phyloP scores from a whole-genome alignment of 30 jellyfish, hydroid and myxozoan species.

The Pelagia noctiluca region DNA sequence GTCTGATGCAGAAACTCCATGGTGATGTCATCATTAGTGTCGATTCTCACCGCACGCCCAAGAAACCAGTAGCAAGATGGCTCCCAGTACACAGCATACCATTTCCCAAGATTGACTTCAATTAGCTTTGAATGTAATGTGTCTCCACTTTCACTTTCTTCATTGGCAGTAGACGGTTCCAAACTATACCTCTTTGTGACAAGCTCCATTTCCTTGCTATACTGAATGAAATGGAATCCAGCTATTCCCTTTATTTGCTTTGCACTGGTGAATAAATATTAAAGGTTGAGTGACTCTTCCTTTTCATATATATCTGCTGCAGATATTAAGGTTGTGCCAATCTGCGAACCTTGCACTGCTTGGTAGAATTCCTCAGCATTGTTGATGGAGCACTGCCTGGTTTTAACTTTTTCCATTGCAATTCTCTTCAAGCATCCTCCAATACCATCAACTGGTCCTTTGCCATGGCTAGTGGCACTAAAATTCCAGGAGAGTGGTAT shows the following conservation, averaged over 20 bases:
- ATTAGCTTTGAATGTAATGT: neutral
- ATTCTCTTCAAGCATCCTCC: constrained; percentile 10
- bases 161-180: neutral
- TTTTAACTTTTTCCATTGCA: constrained; percentile 20
- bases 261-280: neutral
- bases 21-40: neutral
- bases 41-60: neutral
- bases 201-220: neutral
- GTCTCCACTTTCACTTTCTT: neutral
- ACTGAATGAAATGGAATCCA: neutral
- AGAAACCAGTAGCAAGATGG: neutral
- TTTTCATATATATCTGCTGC: neutral
- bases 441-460: neutral
- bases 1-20: constrained; percentile 26
- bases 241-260: neutral
- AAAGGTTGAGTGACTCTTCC: neutral
- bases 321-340: neutral
- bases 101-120: neutral
- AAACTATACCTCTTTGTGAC: neutral
- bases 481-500: neutral
- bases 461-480: neutral
- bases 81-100: neutral
- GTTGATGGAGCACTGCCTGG: constrained; percentile 26
- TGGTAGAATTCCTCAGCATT: constrained; percentile 6
- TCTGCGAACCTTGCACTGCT: neutral